A percentile compares a stretch with the other conserved stretches of the same genome.
These are phyloP conservation scores for Callorhinus ursinus DNA, from an alignment of 2,113 vertebrate genomes.

Conservation along the genomic window DNA sequence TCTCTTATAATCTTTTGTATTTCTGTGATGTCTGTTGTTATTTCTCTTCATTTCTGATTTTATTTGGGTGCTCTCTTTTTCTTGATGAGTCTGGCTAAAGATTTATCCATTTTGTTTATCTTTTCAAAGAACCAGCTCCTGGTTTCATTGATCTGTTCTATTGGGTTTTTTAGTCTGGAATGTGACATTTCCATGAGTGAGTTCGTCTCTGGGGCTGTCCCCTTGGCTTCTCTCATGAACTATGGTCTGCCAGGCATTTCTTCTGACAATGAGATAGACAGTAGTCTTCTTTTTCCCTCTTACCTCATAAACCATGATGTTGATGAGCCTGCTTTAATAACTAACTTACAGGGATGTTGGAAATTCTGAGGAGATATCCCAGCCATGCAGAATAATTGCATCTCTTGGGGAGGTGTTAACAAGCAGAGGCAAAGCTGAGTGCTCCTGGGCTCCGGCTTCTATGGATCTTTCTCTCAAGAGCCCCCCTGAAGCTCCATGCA, in stretches of 20 bases:
- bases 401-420: constrained; percentile 73
- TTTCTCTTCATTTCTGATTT: not conserved
- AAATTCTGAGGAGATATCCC: constrained; percentile 57
- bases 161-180: not conserved
- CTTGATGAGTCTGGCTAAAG: not conserved
- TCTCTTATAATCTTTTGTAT: not conserved
- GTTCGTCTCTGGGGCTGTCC: not conserved
- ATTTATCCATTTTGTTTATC: not conserved
- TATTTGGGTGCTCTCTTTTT: not conserved
- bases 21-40: not conserved
- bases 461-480: constrained; percentile 11
- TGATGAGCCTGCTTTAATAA: constrained; percentile 49
- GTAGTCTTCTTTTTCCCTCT: not conserved
- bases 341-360: constrained; percentile 49
- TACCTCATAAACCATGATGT: constrained; percentile 49
- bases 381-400: constrained; percentile 65
- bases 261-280: constrained; percentile 5
- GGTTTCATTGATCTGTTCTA: not conserved
- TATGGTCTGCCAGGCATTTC: constrained; percentile 12
- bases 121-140: not conserved
- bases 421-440: constrained; percentile 50
- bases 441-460: constrained; percentile 47
- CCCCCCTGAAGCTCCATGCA: constrained; percentile 2
- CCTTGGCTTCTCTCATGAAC: not conserved
- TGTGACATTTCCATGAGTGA: constrained; percentile 33